These are phyloP conservation scores for Coptodon bakossiorum DNA, from an alignment of 2,113 vertebrate species.

Conservation along the genomic window DNA sequence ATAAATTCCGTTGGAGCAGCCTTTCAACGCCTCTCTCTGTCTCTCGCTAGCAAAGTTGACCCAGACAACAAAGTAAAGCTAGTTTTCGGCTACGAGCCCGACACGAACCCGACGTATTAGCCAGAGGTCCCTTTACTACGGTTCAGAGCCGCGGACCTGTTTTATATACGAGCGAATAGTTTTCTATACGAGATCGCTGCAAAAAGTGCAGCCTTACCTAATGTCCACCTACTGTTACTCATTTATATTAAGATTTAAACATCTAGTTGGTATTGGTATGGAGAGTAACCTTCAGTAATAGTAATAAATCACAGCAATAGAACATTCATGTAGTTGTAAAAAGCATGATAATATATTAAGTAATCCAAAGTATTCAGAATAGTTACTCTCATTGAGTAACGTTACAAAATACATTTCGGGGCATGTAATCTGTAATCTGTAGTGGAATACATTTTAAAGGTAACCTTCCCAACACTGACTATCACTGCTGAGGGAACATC, in stretches of 20 bases:
- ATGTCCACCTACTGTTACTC: accelerated
- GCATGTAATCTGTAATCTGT: neutral
- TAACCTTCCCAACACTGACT: accelerated
- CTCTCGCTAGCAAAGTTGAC: neutral
- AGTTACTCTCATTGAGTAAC: neutral
- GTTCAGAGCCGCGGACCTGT: too few species aligned
- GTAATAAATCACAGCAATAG: neutral
- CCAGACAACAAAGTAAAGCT: neutral
- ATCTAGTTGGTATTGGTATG: accelerated
- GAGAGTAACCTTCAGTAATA: accelerated
- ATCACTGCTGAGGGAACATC: neutral
- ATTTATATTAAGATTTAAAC: accelerated
- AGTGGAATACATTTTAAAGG: neutral
- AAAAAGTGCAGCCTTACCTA: too few species aligned
- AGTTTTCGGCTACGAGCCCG: too few species aligned
- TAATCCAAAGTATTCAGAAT: neutral
- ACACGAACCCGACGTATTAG: too few species aligned
- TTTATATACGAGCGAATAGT: too few species aligned
- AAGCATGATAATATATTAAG: accelerated
- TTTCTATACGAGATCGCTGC: accelerated
- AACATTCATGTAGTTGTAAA: accelerated
- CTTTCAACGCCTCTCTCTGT: too few species aligned
- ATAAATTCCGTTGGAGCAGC: too few species aligned
- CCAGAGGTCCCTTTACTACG: too few species aligned
- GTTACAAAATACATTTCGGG: neutral